Base-by-base conservation (phyloP, 92 coral and sea anemone genomes). In the Galaxea fascicularis region DNA sequence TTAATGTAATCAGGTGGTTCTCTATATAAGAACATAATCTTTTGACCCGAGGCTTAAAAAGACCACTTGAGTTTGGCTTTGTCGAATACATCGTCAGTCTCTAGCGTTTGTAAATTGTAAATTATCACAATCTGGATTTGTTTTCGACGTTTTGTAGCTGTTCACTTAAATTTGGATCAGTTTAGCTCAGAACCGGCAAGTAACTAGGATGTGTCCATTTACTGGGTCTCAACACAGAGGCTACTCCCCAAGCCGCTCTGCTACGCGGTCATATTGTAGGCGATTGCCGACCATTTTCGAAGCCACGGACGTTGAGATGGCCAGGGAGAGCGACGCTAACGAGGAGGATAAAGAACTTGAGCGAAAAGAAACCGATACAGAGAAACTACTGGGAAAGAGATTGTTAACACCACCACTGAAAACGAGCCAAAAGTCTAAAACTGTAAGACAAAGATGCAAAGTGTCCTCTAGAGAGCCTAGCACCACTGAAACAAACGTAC, bases 221-320 rank as follows among this genome's bases (percentile, higher is more conserved):
- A 30, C 53, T 25, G 85, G 85, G 20, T 54, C 30, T 18, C 71
- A 44, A 27, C 68, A 80, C 56, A 53, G 77, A 80, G 57, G 31
- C 15, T 80, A 80, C 26, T 67, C 57, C 15, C 85, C 85, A 15
- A 68, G 67, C 22, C 85, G 85, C 21, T 68, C 76, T 31, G 35
- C 16, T 9, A 68, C 41, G 13, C 22, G 31, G 17, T 5, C 53
- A 39, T 24, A 67, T 14, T 51, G 67, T 68, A 66, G 67, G 53
- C 76, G 85, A 51, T 39, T 80, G 76, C 76, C 77, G 4, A 80
- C 76, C 15, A 67, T 80, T 69, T 35, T n/a, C 54, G 85, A 80
- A 31, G 77, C 68, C 39, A 68, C 76, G 10, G 73, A 65, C 30
- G 63, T n/a, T 51, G 83, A 78, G 29, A 66, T 78, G 72, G 73